Evolutionary conservation across 1,140 invertebrate genomes (phyloP), one percentile per base, ranked within the genome.

Genomic region (Hydropsyche tenuis): DNA sequence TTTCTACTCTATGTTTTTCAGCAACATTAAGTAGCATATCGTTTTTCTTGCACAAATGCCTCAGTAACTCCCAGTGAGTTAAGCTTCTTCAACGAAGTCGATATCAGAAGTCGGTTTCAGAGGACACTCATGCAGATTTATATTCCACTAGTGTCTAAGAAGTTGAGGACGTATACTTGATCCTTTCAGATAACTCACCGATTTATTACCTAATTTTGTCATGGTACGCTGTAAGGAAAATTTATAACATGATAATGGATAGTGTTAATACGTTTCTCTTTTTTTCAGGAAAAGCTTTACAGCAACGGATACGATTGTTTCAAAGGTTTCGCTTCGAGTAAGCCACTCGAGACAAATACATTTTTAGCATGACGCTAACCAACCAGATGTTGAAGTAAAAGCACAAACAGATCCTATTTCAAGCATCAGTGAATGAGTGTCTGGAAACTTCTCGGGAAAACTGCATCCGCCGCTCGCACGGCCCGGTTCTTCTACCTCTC

Each of bases 91-190:
- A 22, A 27, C 16, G 23, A 27, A 43, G 63, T 66, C 63, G 30
- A 66, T 66, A 66, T 42, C 42, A 71, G 69, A 42, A 71, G 69
- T 60, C 51, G 23, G 25, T 60, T 30, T 56, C 60, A 16, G 56
- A 71, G 69, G 51, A 71, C 69, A 71, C 69, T 71, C 30, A 23
- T 71, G 27, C 27, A 12, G 69, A 71, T 53, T 71, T 71, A 71
- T 71, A 71, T 71, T 60, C 37, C 56, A 60, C 69, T 71, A 42
- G 56, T 71, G 65, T 46, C 30, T 71, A 60, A 27, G 51, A 42
- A 60, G 46, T 60, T 37, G 25, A 56, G 20, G 37, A n/a, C 22
- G 30, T 45, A 66, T 16, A 66, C 63, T 66, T 66, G 37, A 18
- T 43, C 23, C 25, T 4, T 37, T 37, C 3, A 37, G 30, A 37